Evolutionary conservation across 2,888 invertebrate genomes (phyloP), one percentile per base, ranked within the genome.

Genomic region (Allygus modestus): DNA sequence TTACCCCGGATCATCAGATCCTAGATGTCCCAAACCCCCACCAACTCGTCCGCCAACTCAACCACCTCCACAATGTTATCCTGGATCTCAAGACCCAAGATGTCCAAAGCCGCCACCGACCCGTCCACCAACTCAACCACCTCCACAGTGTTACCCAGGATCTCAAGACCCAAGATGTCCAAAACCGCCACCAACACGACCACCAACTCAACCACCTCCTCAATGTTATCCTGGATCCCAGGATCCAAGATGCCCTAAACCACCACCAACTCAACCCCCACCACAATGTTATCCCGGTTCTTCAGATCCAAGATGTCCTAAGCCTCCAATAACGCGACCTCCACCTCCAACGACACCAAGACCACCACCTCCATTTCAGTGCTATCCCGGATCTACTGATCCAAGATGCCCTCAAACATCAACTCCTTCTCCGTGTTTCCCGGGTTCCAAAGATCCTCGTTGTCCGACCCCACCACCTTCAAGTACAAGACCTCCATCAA

Each of bases 1-100:
- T 58, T 91, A 88, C 83, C 91, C 84, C 90, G 90, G 69, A 86
- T 90, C 58, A 0, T 88, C 86, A 89, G 91, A 92, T 86, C 90
- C 91, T 0, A 87, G 43, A 69, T 85, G 90, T 84, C 86, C 85
- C 23, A 86, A 86, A 54, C 84, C 83, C 23, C 86, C 86, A 82
- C 51, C 89, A 89, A 83, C 90, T 91, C 4, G 23, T 15, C 58
- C 86, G 23, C 26, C 87, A 0, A 81, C 85, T 33, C 54, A 20
- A 0, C 85, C 86, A n/a, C 20, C 41, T 33, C 73, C 82, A 12
- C 83, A 81, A 75, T 81, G 84, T 28, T 61, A 58, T 23, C 82
- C 75, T 0, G 83, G 83, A 77, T 85, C 71, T n/a, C 84, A 85
- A n/a, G 28, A 37, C 51, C 23, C 69, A 86, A 87, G 89, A 46